Base-by-base conservation (phyloP, 2,888 invertebrate species). In the Nezara viridula region DNA sequence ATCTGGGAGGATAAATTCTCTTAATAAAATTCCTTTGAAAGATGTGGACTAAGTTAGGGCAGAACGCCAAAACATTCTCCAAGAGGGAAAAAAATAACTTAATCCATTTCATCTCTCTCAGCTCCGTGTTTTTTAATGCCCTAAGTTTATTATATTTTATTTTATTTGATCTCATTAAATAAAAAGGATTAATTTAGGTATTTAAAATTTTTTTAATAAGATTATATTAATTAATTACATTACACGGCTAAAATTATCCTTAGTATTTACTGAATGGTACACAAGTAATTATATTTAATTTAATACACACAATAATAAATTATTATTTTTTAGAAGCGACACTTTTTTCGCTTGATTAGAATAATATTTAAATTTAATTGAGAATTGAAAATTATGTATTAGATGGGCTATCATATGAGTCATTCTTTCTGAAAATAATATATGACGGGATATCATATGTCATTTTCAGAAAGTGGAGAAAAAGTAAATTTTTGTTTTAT, bases 31-130 rank as follows among this genome's bases (percentile, higher is more conserved):
- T 81, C 81, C 81, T 47, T 21, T 81, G 44, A 81, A 81, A 81
- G 81, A 81, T 81, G 44, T 81, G 81, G 44, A 44, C 81, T 21
- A 81, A 81, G 81, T 81, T 81, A 81, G 81, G 81, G 81, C 81
- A 47, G 14, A 21, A 47, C n/a, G 81, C 81, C 81, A 81, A 44
- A 81, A 81, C 81, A 81, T 81, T 44, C 81, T 44, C 44, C n/a
- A 4, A n/a, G n/a, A 44, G 24, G 40, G 81, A 16, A 77, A 81
- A 81, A 44, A 81, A 81, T 44, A 81, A 81, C 44, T 44, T 81
- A 81, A 81, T 81, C n/a, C 81, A 16, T 81, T 81, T n/a, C 81
- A n/a, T 47, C 81, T 81, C 81, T 47, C n/a, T 40, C 24, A 44
- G 44, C 44, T 44, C 44, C 40, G 24, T 81, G 40, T 44, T 47